phyloP scores from a whole-genome alignment of 2,888 invertebrate genomes.

The Eristalis intricaria region DNA sequence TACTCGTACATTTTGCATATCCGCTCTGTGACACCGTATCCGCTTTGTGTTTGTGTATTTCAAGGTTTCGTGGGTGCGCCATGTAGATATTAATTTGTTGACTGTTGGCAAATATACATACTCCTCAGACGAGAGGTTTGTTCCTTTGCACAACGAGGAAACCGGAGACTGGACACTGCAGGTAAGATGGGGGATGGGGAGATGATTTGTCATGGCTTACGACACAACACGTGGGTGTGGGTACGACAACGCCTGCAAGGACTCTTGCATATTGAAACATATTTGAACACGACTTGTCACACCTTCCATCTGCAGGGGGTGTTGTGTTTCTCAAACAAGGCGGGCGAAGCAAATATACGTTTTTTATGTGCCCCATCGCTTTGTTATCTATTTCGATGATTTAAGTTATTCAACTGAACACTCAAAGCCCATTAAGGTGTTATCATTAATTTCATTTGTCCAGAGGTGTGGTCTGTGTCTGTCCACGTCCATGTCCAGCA shows the following conservation, averaged over 20 bases:
- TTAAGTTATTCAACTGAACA: not conserved
- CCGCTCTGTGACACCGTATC: not conserved
- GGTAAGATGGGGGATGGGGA: slow-evolving; percentile 33
- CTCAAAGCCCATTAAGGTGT: not conserved
- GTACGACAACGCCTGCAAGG: not conserved
- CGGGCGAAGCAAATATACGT: not conserved
- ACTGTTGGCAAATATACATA: slow-evolving; percentile 74
- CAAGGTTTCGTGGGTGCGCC: slow-evolving; percentile 74
- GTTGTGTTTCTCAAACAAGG: not conserved
- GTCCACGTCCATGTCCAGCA: not conserved
- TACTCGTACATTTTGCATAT: not conserved
- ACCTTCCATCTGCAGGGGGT: not conserved
- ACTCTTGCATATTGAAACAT: not conserved
- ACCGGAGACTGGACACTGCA: slow-evolving; percentile 74
- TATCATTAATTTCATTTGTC: not conserved
- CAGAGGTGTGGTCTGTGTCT: not conserved
- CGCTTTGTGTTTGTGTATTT: not conserved
- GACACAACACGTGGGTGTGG: not conserved
- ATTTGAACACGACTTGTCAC: not conserved
- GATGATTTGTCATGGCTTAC: not conserved
- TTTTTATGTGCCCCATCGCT: not conserved
- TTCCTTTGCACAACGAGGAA: slow-evolving; percentile 72
- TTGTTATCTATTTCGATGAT: not conserved
- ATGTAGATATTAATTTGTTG: slow-evolving; percentile 73
- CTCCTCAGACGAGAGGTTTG: slow-evolving; percentile 73